Evolutionary conservation across 2,797 vertebrate genomes (phyloP).

Genomic region (Rhynchotus rufescens): DNA sequence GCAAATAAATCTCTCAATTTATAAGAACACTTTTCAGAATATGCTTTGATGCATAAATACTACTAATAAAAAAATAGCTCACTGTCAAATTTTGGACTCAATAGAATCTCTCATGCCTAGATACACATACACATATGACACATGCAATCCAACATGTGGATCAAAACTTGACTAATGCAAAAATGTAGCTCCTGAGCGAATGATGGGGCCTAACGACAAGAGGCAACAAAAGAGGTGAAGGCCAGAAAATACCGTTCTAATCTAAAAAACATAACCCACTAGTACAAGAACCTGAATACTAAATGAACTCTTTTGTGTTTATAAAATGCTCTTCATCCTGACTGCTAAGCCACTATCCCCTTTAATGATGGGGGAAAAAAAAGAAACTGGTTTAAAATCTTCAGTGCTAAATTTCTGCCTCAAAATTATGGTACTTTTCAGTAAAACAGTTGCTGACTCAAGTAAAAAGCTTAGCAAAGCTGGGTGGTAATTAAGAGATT

Average conservation of each 20-base stretch:
- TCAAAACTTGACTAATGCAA: not conserved
- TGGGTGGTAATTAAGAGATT: slow-evolving; percentile 17
- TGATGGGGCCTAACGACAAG: not conserved
- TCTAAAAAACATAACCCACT: not conserved
- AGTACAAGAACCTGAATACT: not conserved
- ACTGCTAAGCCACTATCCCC: not conserved
- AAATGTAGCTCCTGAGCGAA: not conserved
- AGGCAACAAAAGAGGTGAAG: not conserved
- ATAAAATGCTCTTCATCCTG: not conserved
- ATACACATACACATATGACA: accelerated
- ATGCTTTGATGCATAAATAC: not conserved
- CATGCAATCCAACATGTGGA: not conserved
- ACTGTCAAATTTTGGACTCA: not conserved
- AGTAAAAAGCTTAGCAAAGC: not conserved
- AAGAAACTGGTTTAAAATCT: not conserved
- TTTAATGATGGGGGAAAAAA: not conserved
- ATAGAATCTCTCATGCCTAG: not conserved
- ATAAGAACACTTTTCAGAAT: not conserved
- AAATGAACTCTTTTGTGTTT: not conserved
- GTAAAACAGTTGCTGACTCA: slow-evolving; percentile 6
- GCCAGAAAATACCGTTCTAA: not conserved
- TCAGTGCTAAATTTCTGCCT: slow-evolving; percentile 30
- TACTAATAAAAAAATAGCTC: not conserved
- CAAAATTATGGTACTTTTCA: slow-evolving; percentile 13
- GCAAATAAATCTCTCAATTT: not conserved